Evolutionary conservation across 2,888 invertebrate species (phyloP).

Genomic region (Chloromyia formosa): DNA sequence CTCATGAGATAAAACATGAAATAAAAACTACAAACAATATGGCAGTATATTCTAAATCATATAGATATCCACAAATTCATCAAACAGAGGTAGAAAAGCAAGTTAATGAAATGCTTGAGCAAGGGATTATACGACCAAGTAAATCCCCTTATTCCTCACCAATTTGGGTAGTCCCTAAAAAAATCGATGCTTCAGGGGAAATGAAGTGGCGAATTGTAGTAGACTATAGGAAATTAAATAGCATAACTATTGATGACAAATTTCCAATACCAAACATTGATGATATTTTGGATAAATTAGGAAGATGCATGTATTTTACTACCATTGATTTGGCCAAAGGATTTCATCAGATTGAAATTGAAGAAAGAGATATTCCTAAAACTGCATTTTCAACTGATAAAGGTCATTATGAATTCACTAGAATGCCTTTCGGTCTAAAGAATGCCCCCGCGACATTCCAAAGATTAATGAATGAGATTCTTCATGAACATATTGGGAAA

Average conservation of each 20-base stretch:
- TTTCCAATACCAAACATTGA: slow-evolving; percentile 25
- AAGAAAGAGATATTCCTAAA: slow-evolving; percentile 48
- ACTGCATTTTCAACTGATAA: slow-evolving; percentile 54
- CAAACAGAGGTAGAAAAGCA: slow-evolving; percentile 45
- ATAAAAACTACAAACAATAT: background rate
- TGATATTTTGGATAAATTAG: slow-evolving; percentile 37
- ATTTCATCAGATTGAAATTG: slow-evolving; percentile 38
- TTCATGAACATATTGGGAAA: slow-evolving; percentile 51
- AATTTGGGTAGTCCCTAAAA: too few relatives aligned
- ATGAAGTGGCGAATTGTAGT: slow-evolving; percentile 35
- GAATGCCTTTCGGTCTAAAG: slow-evolving; percentile 52
- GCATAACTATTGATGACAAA: slow-evolving; percentile 11
- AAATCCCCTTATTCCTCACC: slow-evolving; percentile 51
- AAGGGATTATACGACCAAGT: slow-evolving; percentile 51
- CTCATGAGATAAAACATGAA: slow-evolving; percentile 12
- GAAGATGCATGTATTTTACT: slow-evolving; percentile 20
- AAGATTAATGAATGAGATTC: slow-evolving; percentile 48
- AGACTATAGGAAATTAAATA: slow-evolving; percentile 15
- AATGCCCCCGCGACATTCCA: slow-evolving; percentile 54
- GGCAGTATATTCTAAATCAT: slow-evolving; percentile 21
- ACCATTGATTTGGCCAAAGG: slow-evolving; percentile 26
- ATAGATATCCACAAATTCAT: slow-evolving; percentile 42
- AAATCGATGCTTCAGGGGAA: slow-evolving; percentile 21
- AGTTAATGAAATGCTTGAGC: slow-evolving; percentile 50
- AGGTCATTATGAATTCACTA: slow-evolving; percentile 56